Percentiles rank a stretch among this genome's conserved stretches.
Conservation (phyloP, 2,797 vertebrate species). For the Cossypha heuglini region DNA sequence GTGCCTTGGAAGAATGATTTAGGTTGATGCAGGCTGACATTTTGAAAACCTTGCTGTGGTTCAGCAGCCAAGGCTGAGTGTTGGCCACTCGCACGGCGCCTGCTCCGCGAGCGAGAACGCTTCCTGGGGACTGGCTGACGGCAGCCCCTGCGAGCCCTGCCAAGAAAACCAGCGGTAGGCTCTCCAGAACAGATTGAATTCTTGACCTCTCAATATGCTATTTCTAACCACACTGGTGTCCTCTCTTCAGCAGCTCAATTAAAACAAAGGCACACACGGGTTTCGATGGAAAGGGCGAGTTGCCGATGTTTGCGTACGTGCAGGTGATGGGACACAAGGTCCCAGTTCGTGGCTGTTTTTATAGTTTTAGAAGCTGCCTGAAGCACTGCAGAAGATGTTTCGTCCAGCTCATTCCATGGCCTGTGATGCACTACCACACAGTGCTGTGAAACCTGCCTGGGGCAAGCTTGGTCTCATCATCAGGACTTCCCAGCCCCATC, state of each 20-base stretch:
- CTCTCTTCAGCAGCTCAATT: slow-evolving; percentile 12
- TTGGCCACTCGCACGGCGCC: background rate
- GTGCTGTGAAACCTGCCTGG: background rate
- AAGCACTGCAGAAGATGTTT: background rate
- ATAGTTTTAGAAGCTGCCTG: background rate
- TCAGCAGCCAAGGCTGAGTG: slow-evolving; percentile 21
- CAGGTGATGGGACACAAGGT: background rate
- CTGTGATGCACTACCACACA: background rate
- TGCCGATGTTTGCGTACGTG: background rate
- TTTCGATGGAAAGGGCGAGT: background rate
- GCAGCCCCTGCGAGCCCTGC: background rate
- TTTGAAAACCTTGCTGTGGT: slow-evolving; percentile 36
- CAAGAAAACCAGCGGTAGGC: slow-evolving; percentile 46
- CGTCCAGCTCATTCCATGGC: background rate
- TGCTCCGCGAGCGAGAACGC: background rate
- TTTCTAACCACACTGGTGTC: background rate
- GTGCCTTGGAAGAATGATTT: background rate
- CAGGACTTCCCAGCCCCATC: background rate
- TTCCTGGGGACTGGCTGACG: slow-evolving; percentile 54
- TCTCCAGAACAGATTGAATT: slow-evolving; percentile 61
- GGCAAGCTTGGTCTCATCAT: background rate
- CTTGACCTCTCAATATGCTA: slow-evolving; percentile 51
- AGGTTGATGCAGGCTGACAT: slow-evolving; percentile 10
- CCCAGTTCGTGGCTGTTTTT: background rate
- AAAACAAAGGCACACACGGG: background rate